Evolutionary conservation across 2,797 vertebrate species (phyloP), one percentile per base, ranked within the genome.

Genomic region (Lophotriccus pileatus): DNA sequence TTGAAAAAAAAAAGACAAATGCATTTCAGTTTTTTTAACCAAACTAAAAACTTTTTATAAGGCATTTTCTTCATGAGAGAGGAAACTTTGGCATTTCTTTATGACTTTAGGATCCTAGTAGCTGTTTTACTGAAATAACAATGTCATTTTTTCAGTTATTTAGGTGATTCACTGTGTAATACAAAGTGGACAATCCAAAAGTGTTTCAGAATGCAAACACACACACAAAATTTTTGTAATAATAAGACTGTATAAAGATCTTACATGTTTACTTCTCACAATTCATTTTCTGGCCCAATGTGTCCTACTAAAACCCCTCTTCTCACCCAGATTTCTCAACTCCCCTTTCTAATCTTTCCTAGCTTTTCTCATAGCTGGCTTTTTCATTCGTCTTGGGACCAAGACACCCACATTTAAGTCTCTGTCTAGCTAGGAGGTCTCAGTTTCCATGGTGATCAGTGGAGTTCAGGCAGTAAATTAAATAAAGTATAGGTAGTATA

Each of bases 201-300:
- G 3, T 37, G 16, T 82, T 78, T 52, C 34, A 75, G 41, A 84
- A 56, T 10, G 17, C 25, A 69, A 50, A 50, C 22, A 49, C 4
- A 22, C 24, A 81, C 3, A 24, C 7, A 36, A 46, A 21, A 37
- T 34, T 2, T 17, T 74, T 28, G 4, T 34, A 67, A 11, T 22
- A 69, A 59, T 10, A 76, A 52, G 15, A n/a, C 25, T 22, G 15
- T 41, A 30, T 17, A 34, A 46, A 36, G 12, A 6, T 55, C 32
- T 72, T 72, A 10, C 1, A n/a, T 12, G 5, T 47, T 63, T 44
- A 11, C n/a, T 49, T 66, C 10, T 85, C 28, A 36, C 25, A 56
- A 37, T 73, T 69, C 3, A 0, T 4, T 58, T 86, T 62, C n/a
- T 72, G 12, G 7, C 7, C 15, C 14, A 18, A 10, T 2, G 2